Conservation (phyloP, 1,140 invertebrate genomes). For the Brachystomella parvula region DNA sequence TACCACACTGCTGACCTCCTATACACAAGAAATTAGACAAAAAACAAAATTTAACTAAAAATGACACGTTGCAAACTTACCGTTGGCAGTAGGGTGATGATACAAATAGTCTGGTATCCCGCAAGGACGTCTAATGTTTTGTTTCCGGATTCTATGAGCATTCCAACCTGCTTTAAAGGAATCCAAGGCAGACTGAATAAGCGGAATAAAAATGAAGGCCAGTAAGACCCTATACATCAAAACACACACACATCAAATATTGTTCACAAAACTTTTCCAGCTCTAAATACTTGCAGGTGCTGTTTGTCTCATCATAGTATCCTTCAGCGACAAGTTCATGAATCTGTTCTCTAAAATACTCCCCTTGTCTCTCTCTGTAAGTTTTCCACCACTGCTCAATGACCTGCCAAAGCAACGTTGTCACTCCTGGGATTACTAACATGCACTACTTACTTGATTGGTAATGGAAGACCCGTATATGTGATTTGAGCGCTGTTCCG, state of each 20-base stretch:
- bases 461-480: neutral
- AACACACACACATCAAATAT: neutral
- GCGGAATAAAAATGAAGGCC: neutral
- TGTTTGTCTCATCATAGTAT: neutral
- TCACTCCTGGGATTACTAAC: neutral
- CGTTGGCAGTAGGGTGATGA: neutral
- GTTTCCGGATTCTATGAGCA: neutral
- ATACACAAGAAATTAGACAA: no score
- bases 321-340: neutral
- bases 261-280: no score
- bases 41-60: no score
- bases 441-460: neutral
- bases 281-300: neutral
- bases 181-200: neutral
- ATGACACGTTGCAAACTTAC: no score
- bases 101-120: neutral
- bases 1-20: no score
- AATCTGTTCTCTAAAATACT: neutral
- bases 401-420: neutral
- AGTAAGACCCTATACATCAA: neutral
- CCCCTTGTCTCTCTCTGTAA: neutral
- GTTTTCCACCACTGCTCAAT: neutral
- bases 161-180: neutral
- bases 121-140: conserved; percentile 4
- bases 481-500: neutral